A percentile compares a stretch with the other conserved stretches of the same genome.
phyloP scores from a whole-genome alignment of 2,888 invertebrate species.

The Stenurella melanura region DNA sequence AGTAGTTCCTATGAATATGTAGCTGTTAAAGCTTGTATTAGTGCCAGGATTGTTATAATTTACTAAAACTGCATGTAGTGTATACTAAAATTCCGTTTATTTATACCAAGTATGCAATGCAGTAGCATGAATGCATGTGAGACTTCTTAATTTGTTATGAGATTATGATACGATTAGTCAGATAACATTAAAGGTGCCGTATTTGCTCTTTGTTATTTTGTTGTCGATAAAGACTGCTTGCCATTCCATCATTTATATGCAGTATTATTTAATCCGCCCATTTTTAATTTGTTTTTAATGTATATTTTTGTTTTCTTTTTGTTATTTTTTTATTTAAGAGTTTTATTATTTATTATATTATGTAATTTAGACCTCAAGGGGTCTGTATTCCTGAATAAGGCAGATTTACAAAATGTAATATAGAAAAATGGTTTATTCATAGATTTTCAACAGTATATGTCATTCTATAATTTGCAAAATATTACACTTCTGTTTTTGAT shows the following conservation, averaged over 20 bases:
- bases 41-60: conserved; percentile 43
- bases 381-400: not conserved
- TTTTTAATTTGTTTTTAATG: conserved; percentile 29
- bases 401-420: conserved; percentile 33
- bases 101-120: conserved; percentile 32
- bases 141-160: not conserved
- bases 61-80: conserved; percentile 46
- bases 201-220: conserved; percentile 21
- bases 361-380: not conserved
- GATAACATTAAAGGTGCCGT: conserved; percentile 22
- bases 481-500: no score
- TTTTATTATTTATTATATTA: conserved; percentile 43
- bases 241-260: conserved; percentile 29
- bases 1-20: conserved; percentile 37
- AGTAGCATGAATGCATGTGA: conserved; percentile 38
- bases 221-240: conserved; percentile 39
- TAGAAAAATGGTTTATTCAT: no score
- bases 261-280: conserved; percentile 37
- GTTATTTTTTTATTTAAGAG: conserved; percentile 35
- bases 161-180: conserved; percentile 9
- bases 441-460: no score
- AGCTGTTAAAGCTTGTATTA: conserved; percentile 48
- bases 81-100: conserved; percentile 31
- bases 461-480: no score
- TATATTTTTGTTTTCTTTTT: conserved; percentile 39